Evolutionary conservation across 2,888 invertebrate species (phyloP), one percentile per base, ranked within the genome.

Genomic region (Drosophila infuscata): DNA sequence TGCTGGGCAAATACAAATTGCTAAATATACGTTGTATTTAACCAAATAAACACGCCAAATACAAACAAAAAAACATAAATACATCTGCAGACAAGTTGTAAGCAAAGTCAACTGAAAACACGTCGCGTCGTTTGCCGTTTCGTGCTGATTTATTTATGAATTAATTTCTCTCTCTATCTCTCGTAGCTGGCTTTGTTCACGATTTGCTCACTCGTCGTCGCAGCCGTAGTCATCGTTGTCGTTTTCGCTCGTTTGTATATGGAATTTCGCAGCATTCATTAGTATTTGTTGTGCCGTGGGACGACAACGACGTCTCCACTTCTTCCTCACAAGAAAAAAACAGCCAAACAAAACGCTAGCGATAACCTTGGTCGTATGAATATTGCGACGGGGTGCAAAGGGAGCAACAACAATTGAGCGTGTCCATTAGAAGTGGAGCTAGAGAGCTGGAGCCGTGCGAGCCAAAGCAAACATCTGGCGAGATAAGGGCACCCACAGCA

Each of bases 91-190:
- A 74, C 67, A 67, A 77, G 51, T 56, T 76, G 73, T 81, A 76
- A 76, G 77, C 76, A 63, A 68, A 80, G 25, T 62, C 53, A 75
- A 72, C 52, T 52, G 61, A 78, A 81, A 81, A 75, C 79, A 80
- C 80, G 82, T 81, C 76, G 72, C 65, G 64, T 70, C 72, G 75
- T 62, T 46, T 48, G 70, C 58, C 63, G 60, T 57, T 77, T 73
- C 70, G 76, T 79, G 88, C 78, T 81, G 84, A 82, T 85, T 85
- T 85, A 85, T 86, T 85, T 85, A 85, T 85, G 88, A 85, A 85
- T 85, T 86, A 83, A 83, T 85, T 88, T 88, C 80, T 82, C 83
- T 83, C 73, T 70, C 63, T 79, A 75, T 81, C 81, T 74, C 74
- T 70, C 79, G 73, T 74, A 76, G 83, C 79, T 76, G 46, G 62